A percentile compares a stretch with the other conserved stretches of the same genome.
phyloP scores from a whole-genome alignment of 2,888 invertebrate species.

The Lycophotia porphyrea region DNA sequence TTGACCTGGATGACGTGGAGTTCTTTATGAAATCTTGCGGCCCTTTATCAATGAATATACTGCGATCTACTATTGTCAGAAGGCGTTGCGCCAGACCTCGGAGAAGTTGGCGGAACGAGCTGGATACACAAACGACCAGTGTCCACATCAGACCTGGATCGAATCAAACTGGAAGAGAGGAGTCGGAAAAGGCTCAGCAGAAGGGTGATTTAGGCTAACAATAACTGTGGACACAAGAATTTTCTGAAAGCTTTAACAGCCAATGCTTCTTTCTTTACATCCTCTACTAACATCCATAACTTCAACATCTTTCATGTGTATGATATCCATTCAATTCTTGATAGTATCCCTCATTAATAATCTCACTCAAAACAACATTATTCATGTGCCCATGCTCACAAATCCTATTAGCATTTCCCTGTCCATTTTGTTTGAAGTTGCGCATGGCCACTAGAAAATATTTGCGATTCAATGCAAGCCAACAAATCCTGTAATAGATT shows the following conservation, averaged over 20 bases:
- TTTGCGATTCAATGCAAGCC: constrained; percentile 65
- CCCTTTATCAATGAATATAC: constrained; percentile 13
- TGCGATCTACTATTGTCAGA: neutral
- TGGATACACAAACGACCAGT: neutral
- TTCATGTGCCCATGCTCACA: constrained; percentile 66
- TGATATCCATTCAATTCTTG: constrained; percentile 52
- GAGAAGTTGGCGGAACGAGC: neutral
- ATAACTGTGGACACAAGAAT: neutral
- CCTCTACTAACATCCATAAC: constrained; percentile 10
- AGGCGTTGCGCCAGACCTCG: neutral
- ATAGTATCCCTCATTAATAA: constrained; percentile 62
- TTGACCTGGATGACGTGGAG: constrained; percentile 17
- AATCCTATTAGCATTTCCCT: constrained; percentile 70
- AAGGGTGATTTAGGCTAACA: neutral
- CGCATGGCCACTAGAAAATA: constrained; percentile 60
- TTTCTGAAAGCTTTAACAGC: neutral
- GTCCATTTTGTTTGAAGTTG: constrained; percentile 60
- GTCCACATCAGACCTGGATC: neutral
- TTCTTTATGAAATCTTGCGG: constrained; percentile 9
- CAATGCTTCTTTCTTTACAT: neutral
- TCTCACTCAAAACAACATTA: constrained; percentile 67
- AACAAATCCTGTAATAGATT: constrained; percentile 70
- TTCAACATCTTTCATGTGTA: constrained; percentile 27
- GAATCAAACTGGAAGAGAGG: neutral
- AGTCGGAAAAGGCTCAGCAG: neutral